These are phyloP conservation scores for Goniozus legneri DNA, from an alignment of 1,140 invertebrate species.

Conservation along the genomic window DNA sequence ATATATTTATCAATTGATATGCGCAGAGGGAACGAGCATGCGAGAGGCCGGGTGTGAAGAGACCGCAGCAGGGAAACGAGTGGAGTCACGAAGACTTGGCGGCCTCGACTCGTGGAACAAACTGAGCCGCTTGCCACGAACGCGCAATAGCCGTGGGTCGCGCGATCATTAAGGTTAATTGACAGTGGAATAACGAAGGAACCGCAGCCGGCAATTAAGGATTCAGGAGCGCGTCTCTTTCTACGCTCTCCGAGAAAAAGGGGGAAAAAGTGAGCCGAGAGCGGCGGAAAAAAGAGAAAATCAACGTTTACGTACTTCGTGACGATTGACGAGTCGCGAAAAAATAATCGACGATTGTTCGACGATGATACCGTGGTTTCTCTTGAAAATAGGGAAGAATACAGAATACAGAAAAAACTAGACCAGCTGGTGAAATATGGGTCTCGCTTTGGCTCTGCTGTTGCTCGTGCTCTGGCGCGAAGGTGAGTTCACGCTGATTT, in stretches of 20 bases:
- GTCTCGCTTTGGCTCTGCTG: conserved; percentile 16
- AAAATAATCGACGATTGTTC: neutral
- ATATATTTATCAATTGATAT: too few relatives aligned
- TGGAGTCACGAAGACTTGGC: neutral
- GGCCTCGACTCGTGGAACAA: too few relatives aligned
- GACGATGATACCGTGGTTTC: neutral
- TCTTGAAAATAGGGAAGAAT: neutral
- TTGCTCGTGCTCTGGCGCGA: conserved; percentile 36
- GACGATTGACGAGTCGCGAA: neutral
- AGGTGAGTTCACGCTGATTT: conserved; percentile 31
- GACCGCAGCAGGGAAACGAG: neutral
- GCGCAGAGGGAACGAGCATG: neutral
- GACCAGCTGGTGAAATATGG: neutral
- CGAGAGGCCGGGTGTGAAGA: neutral
- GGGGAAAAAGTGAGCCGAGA: neutral
- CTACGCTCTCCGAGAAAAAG: neutral
- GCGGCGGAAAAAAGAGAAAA: neutral
- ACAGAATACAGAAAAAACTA: neutral
- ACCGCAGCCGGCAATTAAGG: conserved; percentile 24
- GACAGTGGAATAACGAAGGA: conserved; percentile 38
- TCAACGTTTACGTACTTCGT: conserved; percentile 7
- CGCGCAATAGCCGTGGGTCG: conserved; percentile 12
- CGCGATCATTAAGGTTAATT: conserved; percentile 36
- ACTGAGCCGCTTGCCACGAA: too few relatives aligned
- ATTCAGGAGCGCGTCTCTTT: neutral